Evolutionary conservation across 1,140 invertebrate genomes (phyloP).

Genomic region (Tachypleus tridentatus): DNA sequence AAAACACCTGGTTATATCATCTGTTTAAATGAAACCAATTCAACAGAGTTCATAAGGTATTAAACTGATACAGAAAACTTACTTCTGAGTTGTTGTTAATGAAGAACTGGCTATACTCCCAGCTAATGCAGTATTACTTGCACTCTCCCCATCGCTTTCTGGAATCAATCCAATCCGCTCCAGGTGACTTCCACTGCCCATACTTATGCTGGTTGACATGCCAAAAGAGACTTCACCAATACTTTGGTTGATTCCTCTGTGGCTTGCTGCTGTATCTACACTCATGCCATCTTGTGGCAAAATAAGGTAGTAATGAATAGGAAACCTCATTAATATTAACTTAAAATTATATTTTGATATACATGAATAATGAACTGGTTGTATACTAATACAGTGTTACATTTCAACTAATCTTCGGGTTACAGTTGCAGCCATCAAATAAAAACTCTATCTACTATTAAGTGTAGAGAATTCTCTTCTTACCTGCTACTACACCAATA

Average conservation of each 20-base stretch:
- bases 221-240: slow-evolving; percentile 56
- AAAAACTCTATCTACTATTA: too few species aligned
- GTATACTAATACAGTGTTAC: too few species aligned
- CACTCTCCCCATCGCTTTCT: slow-evolving; percentile 54
- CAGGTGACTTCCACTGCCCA: slow-evolving; percentile 59
- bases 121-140: slow-evolving; percentile 56
- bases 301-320: too few species aligned
- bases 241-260: slow-evolving; percentile 51
- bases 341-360: too few species aligned
- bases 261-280: slow-evolving; percentile 25
- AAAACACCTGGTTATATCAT: too few species aligned
- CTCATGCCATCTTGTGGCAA: slow-evolving; percentile 20
- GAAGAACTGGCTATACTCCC: slow-evolving; percentile 52
- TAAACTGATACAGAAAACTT: too few species aligned
- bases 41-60: too few species aligned
- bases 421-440: too few species aligned
- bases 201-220: slow-evolving; percentile 51
- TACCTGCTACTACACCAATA: slow-evolving; percentile 21
- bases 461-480: neutral
- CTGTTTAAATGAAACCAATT: too few species aligned
- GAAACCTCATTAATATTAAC: too few species aligned
- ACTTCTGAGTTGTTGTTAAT: slow-evolving; percentile 2
- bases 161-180: slow-evolving; percentile 41
- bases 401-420: too few species aligned
- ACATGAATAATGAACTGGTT: too few species aligned